These are phyloP conservation scores for Oncorhynchus masou DNA, from an alignment of 2,113 vertebrate species.

Conservation along the genomic window DNA sequence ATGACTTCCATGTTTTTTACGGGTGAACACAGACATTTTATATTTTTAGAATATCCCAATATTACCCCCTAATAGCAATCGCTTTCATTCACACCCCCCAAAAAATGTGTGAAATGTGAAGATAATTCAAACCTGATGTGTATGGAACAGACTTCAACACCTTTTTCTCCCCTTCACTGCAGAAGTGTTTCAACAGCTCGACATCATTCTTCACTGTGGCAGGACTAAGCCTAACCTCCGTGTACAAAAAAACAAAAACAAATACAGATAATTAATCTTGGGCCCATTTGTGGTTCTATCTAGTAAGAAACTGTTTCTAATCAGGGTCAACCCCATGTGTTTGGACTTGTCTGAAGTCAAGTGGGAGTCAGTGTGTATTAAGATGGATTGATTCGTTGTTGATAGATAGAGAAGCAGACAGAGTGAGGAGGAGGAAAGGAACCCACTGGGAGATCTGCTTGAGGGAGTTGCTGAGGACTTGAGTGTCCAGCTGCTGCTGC, in stretches of 20 bases:
- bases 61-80: conserved; percentile 48
- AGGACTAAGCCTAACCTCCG: conserved; percentile 74
- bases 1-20: conserved; percentile 55
- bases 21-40: conserved; percentile 21
- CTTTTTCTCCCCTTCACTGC: conserved; percentile 72
- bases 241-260: conserved; percentile 59
- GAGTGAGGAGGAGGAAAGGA: not conserved
- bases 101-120: conserved; percentile 29
- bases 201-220: conserved; percentile 78
- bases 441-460: conserved; percentile 80
- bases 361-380: not conserved
- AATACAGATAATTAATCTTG: conserved; percentile 26
- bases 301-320: conserved; percentile 24
- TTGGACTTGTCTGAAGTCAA: not conserved
- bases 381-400: not conserved
- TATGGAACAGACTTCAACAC: conserved; percentile 84
- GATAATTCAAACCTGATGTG: conserved; percentile 84
- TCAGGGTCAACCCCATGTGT: conserved; percentile 16
- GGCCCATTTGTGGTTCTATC: conserved; percentile 20
- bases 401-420: not conserved
- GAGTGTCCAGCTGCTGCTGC: conserved; percentile 79
- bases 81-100: not conserved
- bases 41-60: conserved; percentile 36
- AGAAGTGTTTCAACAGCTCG: conserved; percentile 77
- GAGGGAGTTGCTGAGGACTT: conserved; percentile 78